Evolutionary conservation across 2,888 invertebrate genomes (phyloP).

Genomic region (Prosopocoilus inquinatus): DNA sequence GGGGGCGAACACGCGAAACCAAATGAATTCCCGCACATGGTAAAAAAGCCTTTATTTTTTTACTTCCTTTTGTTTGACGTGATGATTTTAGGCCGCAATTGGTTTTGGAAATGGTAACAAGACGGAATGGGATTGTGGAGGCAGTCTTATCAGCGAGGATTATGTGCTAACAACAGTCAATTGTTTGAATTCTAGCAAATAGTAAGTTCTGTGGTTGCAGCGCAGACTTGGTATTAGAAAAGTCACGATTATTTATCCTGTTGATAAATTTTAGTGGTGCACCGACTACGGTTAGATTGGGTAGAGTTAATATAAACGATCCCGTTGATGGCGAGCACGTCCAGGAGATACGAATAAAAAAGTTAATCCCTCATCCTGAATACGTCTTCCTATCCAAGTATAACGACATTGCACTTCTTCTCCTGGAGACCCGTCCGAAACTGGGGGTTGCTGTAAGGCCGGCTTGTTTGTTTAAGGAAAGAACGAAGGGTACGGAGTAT

Average conservation of each 20-base stretch:
- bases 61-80: too few relatives aligned
- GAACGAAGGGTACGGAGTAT: constrained; percentile 11
- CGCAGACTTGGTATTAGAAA: too few relatives aligned
- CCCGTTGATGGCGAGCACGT: constrained; percentile 43
- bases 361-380: constrained; percentile 41
- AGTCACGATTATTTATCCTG: too few relatives aligned
- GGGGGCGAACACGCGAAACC: constrained; percentile 46
- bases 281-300: constrained; percentile 20
- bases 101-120: constrained; percentile 48
- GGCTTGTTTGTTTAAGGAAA: constrained; percentile 43
- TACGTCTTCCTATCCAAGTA: constrained; percentile 44
- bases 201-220: not conserved
- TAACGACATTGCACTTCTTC: constrained; percentile 51
- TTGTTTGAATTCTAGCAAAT: constrained; percentile 43
- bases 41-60: constrained; percentile 27
- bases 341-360: constrained; percentile 31
- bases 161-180: constrained; percentile 61
- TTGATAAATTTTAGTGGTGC: constrained; percentile 19
- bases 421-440: constrained; percentile 37
- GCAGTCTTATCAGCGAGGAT: constrained; percentile 53
- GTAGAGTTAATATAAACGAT: constrained; percentile 20
- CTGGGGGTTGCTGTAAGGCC: constrained; percentile 46
- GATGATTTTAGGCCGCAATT: not conserved
- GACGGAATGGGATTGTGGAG: constrained; percentile 50
- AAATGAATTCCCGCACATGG: constrained; percentile 54